Conservation (phyloP, 35 echinoderm and acorn worm species). For the Stichopus chloronotus region DNA sequence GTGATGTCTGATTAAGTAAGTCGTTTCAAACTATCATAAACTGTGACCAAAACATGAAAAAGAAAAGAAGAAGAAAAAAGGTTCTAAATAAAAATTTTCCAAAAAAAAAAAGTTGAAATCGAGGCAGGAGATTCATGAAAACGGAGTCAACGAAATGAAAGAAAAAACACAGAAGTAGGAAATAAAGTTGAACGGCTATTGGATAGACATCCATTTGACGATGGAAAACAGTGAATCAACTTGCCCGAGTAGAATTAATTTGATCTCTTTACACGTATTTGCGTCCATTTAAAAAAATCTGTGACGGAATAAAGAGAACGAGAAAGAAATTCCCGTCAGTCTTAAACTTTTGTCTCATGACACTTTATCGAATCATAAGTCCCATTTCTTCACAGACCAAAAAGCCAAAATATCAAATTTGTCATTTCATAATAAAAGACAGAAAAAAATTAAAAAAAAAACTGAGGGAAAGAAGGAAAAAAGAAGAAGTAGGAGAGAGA, state of each 20-base stretch:
- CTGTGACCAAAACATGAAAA: slow-evolving; percentile 5
- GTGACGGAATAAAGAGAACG: slow-evolving; percentile 23
- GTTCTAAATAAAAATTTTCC: background rate
- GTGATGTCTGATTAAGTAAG: background rate
- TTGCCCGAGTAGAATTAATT: slow-evolving; percentile 47
- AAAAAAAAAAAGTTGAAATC: background rate
- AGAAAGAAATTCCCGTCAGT: background rate
- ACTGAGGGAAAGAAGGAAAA: too few species aligned
- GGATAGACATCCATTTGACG: slow-evolving; percentile 42
- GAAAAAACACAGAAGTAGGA: background rate
- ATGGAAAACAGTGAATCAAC: slow-evolving; percentile 52
- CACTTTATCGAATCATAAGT: slow-evolving; percentile 52
- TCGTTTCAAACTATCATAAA: slow-evolving; percentile 5
- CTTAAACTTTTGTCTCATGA: slow-evolving; percentile 9
- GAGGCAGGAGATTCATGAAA: background rate
- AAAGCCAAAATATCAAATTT: slow-evolving; percentile 57
- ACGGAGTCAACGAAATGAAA: background rate
- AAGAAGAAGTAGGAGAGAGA: too few species aligned
- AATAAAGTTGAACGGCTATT: background rate
- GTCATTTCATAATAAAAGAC: slow-evolving; percentile 34
- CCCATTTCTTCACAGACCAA: slow-evolving; percentile 47
- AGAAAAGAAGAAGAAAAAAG: background rate
- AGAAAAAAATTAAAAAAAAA: background rate
- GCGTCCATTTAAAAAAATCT: slow-evolving; percentile 49
- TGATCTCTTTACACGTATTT: slow-evolving; percentile 55